Evolutionary conservation across 2,888 invertebrate genomes (phyloP).

Genomic region (Ashinkailepas kermadecensis): DNA sequence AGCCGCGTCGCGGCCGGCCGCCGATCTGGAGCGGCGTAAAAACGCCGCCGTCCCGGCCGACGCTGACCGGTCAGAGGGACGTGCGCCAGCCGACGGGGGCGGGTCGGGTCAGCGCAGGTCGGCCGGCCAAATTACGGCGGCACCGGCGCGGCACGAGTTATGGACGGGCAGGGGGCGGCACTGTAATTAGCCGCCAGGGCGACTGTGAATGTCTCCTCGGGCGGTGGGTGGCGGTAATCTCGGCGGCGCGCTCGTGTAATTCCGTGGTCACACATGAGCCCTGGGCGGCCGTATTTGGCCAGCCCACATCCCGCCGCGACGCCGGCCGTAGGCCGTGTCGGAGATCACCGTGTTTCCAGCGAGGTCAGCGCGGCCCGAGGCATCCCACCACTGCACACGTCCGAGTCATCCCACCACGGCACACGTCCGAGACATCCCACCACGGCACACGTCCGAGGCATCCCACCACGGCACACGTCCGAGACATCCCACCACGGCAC

Average conservation of each 20-base stretch:
- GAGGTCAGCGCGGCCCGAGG: too few relatives aligned
- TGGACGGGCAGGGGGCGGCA: not conserved
- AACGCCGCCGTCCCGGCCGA: not conserved
- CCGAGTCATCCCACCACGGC: too few relatives aligned
- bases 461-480: too few relatives aligned
- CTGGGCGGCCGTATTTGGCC: not conserved
- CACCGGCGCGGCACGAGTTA: not conserved
- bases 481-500: too few relatives aligned
- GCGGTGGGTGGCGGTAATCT: not conserved
- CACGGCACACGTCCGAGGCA: too few relatives aligned
- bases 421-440: too few relatives aligned
- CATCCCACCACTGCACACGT: too few relatives aligned
- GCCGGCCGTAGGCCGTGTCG: too few relatives aligned
- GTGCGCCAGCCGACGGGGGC: not conserved
- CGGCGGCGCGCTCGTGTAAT: not conserved
- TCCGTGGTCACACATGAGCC: not conserved
- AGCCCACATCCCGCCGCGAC: not conserved
- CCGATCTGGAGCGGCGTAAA: constrained; percentile 7
- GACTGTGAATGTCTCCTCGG: not conserved
- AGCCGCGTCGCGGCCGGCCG: not conserved
- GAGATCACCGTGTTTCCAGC: too few relatives aligned
- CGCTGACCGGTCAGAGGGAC: not conserved
- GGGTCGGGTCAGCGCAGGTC: not conserved
- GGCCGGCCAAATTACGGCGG: not conserved
- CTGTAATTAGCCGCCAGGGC: not conserved